Base-by-base conservation (phyloP, 2,888 invertebrate genomes). In the Chamaedrilus cognettii region DNA sequence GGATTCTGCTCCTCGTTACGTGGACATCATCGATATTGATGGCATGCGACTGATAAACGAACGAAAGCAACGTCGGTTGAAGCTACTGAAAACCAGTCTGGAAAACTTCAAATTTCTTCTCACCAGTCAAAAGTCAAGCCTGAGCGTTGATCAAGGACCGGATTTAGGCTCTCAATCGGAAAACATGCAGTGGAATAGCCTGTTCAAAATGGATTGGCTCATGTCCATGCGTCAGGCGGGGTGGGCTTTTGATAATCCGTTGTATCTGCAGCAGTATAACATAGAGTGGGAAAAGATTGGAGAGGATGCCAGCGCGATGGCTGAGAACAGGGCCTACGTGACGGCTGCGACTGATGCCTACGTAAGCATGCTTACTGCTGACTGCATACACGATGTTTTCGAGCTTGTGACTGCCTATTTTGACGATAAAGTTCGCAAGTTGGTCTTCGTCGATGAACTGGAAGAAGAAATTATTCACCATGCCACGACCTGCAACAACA, bases 391-490 rank as follows among this genome's bases (percentile, higher is more conserved):
- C 11, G 72, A 70, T 30, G 31, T 63, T 15, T 63, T 61, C 30
- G 64, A 70, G 26, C 34, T 68, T 58, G 61, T 72, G 7, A 55
- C 33, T 5, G 51, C 23, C 26, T 26, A 32, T 19, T 23, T 42
- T 30, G 3, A 34, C 15, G 55, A 34, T 42, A 34, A 60, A 33
- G 19, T 11, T 31, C 2, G 32, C n/a, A 52, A 7, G 31, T 51
- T 33, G 50, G 51, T 30, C 30, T 1, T 51, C 26, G 19, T 51
- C 19, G 55, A 68, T n/a, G 11, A 28, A 1, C 26, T 69, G 3
- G 59, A 61, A 34, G 57, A 65, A 49, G 71, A 71, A 56, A 62
- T 70, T 5, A 30, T 69, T 15, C 57, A 59, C 51, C 72, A 72
- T 50, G 35, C 60, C 15, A n/a, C 64, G 23, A 49, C 66, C 23